Base-by-base conservation (phyloP, 2,113 vertebrate genomes). In the Sardina pilchardus region DNA sequence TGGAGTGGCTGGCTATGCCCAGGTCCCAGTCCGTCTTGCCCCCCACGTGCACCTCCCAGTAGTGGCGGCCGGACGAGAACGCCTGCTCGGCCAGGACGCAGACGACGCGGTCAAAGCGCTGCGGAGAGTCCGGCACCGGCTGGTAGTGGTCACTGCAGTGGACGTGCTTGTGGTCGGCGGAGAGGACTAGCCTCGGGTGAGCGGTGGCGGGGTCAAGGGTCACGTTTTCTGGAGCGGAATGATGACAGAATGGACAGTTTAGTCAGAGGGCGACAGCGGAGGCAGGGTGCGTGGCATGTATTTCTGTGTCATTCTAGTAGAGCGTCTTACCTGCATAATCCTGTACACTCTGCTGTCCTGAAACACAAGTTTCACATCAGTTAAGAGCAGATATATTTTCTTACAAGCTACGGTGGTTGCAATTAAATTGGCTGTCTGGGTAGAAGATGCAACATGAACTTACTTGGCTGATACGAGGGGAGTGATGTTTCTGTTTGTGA, bases 11-110 rank as follows among this genome's bases (percentile, higher is more conserved):
- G 0, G 92, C 94, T 47, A 96, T 88, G 1, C 95, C 95, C 53
- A 96, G 67, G 82, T 95, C 94, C 95, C 94, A 96, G 88, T 95
- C 95, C 0, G 94, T 95, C 87, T 95, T 96, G 39, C 42, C 90
- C 53, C 93, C 93, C 2, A 96, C 95, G 9, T 94, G 90, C 89
- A 92, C 90, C 87, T 91, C 89, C 92, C 92, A 96, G 91, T 96
- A 95, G 86, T 95, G 94, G 0, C 93, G 89, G 2, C 95, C 95
- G 0, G 93, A 91, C 85, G 21, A 90, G 85, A 95, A 94, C 50
- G 93, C 92, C 85, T 94, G 90, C 8, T 9, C 86, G 36, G 89
- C 94, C 44, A 96, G 90, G 1, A 95, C 92, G 78, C 94, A 95
- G 83, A 95, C 94, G 87, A 95, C 94, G 4, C 94, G 92, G 83